phyloP scores from a whole-genome alignment of 2,797 vertebrate species.

The Poliocrania exsul region DNA sequence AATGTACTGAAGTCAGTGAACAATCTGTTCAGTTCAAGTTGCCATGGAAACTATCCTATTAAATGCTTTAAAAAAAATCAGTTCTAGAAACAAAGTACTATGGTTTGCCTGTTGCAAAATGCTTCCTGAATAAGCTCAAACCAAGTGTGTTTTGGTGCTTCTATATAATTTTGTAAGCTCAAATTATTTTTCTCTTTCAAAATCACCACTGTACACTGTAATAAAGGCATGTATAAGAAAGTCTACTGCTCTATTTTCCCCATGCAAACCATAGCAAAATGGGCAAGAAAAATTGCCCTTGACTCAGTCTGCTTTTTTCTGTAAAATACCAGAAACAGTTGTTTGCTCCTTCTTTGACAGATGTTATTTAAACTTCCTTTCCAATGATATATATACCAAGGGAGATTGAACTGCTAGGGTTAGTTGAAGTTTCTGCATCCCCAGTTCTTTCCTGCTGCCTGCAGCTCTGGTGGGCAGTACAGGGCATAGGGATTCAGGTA shows the following conservation, averaged over 20 bases:
- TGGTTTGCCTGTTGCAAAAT: slow-evolving; percentile 49
- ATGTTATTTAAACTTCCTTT: neutral
- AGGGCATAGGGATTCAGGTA: neutral
- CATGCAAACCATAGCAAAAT: neutral
- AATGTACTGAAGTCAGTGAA: slow-evolving; percentile 70
- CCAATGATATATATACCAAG: neutral
- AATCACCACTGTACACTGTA: neutral
- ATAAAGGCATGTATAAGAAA: neutral
- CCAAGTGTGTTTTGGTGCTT: neutral
- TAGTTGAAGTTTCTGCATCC: neutral
- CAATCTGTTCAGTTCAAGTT: slow-evolving; percentile 72
- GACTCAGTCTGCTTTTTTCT: neutral
- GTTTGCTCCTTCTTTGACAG: neutral
- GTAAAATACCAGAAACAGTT: neutral
- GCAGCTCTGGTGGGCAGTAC: neutral
- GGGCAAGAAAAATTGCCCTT: neutral
- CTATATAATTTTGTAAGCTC: neutral
- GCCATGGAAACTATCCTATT: slow-evolving; percentile 74
- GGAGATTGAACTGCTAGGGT: neutral
- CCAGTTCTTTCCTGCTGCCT: neutral
- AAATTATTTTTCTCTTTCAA: neutral
- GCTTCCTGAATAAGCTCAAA: slow-evolving; percentile 28
- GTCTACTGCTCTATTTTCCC: neutral
- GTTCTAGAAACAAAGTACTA: slow-evolving; percentile 63
- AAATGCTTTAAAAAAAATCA: slow-evolving; percentile 40